Conservation (phyloP, 2,888 invertebrate genomes). For the Oscheius sp. region DNA sequence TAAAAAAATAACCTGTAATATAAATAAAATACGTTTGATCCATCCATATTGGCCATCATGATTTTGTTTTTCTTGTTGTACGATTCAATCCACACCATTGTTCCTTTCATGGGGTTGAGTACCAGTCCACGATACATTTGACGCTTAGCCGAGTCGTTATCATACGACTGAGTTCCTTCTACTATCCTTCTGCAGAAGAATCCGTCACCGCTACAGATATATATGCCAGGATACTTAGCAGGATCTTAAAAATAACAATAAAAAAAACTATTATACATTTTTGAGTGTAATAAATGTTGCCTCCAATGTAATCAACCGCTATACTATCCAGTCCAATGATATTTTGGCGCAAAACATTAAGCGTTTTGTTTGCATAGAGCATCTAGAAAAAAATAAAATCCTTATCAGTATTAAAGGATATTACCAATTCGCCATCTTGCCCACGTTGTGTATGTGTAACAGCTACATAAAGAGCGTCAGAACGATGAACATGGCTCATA, state of each 20-base stretch:
- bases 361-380: constrained; percentile 29
- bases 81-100: constrained; percentile 51
- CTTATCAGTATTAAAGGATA: not conserved
- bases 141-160: constrained; percentile 3
- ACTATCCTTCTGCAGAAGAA: constrained; percentile 50
- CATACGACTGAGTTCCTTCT: constrained; percentile 22
- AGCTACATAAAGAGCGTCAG: constrained; percentile 33
- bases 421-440: constrained; percentile 37
- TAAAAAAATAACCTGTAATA: constrained; percentile 7
- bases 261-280: constrained; percentile 31
- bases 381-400: constrained; percentile 27
- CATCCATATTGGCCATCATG: constrained; percentile 93
- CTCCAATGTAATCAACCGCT: constrained; percentile 53
- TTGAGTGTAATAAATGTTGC: constrained; percentile 49
- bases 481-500: constrained; percentile 33
- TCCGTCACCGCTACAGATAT: constrained; percentile 43
- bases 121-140: constrained; percentile 47
- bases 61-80: constrained; percentile 81
- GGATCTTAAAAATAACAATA: constrained; percentile 36
- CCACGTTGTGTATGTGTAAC: constrained; percentile 9
- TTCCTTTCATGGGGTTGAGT: constrained; percentile 47
- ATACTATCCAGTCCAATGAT: constrained; percentile 45
- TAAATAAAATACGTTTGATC: constrained; percentile 79
- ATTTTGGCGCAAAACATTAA: constrained; percentile 42
- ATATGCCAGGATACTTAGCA: constrained; percentile 39